Percentiles rank a stretch among this genome's conserved stretches.
These are phyloP conservation scores for Sebastes jordani DNA, from an alignment of 2,797 vertebrate genomes.

Conservation along the genomic window DNA sequence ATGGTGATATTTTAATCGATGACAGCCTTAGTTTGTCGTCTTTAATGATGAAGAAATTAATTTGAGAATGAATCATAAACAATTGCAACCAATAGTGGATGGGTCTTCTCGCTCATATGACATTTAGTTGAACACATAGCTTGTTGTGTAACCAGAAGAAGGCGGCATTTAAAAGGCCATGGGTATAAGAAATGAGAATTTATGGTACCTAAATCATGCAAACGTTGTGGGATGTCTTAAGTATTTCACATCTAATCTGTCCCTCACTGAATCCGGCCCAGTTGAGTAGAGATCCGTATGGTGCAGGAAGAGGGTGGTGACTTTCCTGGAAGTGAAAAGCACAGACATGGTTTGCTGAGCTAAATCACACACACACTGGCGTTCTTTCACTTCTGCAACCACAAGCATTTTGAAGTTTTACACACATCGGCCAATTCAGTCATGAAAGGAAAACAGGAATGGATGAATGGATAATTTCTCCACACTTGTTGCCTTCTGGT, in stretches of 20 bases:
- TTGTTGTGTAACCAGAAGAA: not conserved
- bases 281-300: slow-evolving; percentile 35
- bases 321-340: slow-evolving; percentile 72
- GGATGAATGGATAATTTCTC: slow-evolving; percentile 47
- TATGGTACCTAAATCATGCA: not conserved
- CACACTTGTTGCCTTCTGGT: slow-evolving; percentile 56
- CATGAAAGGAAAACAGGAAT: slow-evolving; percentile 38
- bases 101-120: not conserved
- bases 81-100: not conserved
- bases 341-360: slow-evolving; percentile 52
- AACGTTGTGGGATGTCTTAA: not conserved
- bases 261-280: slow-evolving; percentile 4
- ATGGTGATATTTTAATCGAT: too few species aligned
- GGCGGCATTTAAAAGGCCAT: not conserved
- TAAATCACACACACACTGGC: slow-evolving; percentile 49
- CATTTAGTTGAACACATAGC: not conserved
- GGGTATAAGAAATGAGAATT: not conserved
- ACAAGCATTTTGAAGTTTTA: slow-evolving; percentile 63
- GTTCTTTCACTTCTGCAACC: slow-evolving; percentile 55
- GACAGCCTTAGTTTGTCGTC: not conserved
- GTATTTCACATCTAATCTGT: not conserved
- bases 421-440: slow-evolving; percentile 55
- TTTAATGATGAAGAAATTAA: not conserved
- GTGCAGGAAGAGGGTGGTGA: slow-evolving; percentile 58
- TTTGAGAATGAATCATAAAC: slow-evolving; percentile 10